phyloP scores from a whole-genome alignment of 2,113 vertebrate species.

The human (Homo sapiens) region DNA sequence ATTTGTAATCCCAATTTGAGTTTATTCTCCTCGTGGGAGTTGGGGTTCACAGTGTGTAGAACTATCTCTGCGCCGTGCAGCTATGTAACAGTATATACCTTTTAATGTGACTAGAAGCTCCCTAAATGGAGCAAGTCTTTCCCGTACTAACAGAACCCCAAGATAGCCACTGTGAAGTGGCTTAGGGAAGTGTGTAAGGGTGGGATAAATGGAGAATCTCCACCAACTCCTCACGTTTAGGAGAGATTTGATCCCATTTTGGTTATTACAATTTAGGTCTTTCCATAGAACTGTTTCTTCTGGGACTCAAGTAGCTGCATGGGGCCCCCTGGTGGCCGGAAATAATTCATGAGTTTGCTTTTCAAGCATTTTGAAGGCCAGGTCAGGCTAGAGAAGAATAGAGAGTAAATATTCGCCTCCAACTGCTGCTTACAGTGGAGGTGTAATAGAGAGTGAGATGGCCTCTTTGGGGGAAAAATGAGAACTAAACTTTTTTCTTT shows the following conservation, averaged over 20 bases:
- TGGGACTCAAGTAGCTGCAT: slow-evolving; percentile 44
- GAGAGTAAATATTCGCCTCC: neutral
- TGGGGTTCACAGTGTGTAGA: neutral
- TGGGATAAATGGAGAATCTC: neutral
- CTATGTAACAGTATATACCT: neutral
- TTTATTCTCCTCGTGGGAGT: neutral
- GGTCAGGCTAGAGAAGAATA: neutral
- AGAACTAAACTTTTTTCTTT: neutral
- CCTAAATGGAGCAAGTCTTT: neutral
- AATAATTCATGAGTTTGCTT: neutral
- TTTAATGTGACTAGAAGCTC: neutral
- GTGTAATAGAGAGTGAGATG: neutral
- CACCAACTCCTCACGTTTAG: neutral
- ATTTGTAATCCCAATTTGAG: neutral
- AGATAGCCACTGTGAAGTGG: neutral
- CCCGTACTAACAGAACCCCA: neutral
- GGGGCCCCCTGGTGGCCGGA: slow-evolving; percentile 75
- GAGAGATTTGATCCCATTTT: neutral
- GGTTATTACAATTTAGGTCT: neutral
- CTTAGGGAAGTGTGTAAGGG: neutral
- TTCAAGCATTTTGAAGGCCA: slow-evolving; percentile 7
- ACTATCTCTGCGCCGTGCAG: neutral
- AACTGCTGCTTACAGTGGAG: neutral
- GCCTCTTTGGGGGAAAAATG: neutral
- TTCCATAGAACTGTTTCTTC: slow-evolving; percentile 34